phyloP scores from a whole-genome alignment of 2,888 invertebrate species.

The Acronicta psi region DNA sequence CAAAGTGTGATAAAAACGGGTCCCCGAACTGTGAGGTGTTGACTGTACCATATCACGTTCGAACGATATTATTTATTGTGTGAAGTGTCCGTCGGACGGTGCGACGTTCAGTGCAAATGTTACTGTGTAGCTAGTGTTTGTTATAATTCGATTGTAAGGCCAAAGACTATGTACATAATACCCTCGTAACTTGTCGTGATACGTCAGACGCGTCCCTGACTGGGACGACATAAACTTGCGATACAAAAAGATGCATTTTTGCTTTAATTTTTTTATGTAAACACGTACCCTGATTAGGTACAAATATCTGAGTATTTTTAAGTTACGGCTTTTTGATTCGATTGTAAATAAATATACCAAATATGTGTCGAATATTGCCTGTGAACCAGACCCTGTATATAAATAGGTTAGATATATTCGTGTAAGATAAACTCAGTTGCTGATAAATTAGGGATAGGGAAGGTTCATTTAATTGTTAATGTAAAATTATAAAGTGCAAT shows the following conservation, averaged over 20 bases:
- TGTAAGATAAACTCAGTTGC: constrained; percentile 76
- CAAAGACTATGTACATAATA: constrained; percentile 87
- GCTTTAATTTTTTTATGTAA: constrained; percentile 83
- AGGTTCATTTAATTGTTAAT: constrained; percentile 82
- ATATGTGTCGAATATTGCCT: constrained; percentile 79
- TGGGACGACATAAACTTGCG: constrained; percentile 75
- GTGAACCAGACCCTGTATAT: constrained; percentile 77
- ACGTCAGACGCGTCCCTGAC: constrained; percentile 68
- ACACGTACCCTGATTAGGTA: constrained; percentile 81
- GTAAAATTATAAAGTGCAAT: constrained; percentile 86
- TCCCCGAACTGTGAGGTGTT: constrained; percentile 61
- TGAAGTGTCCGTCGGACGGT: constrained; percentile 49
- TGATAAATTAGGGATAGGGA: constrained; percentile 67
- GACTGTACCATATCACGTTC: constrained; percentile 56
- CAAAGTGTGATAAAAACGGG: constrained; percentile 65
- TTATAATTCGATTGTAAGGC: constrained; percentile 81
- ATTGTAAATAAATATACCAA: constrained; percentile 88
- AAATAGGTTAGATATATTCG: constrained; percentile 73
- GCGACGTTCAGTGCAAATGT: constrained; percentile 73
- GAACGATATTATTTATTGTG: constrained; percentile 67
- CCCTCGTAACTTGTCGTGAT: constrained; percentile 68
- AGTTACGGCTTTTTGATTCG: constrained; percentile 79
- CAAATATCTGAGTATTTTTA: constrained; percentile 84
- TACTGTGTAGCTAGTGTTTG: constrained; percentile 72
- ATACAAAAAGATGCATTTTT: constrained; percentile 87